Conservation (phyloP, 1,140 invertebrate genomes). For the Drosophila persimilis region DNA sequence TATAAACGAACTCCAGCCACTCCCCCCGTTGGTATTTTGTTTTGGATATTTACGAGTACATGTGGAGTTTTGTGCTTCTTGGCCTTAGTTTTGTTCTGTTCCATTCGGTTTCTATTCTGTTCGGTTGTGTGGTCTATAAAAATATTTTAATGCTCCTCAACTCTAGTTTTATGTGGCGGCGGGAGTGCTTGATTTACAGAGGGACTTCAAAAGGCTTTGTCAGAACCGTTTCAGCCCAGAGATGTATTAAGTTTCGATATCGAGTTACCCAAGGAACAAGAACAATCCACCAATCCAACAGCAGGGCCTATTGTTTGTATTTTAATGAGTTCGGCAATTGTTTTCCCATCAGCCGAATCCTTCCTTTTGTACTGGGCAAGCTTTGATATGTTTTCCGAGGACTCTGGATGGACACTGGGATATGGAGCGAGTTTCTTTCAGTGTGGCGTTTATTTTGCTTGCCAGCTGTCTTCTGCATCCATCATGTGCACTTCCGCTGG, state of each 20-base stretch:
- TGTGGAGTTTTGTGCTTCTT: constrained; percentile 27
- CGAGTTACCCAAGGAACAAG: constrained; percentile 44
- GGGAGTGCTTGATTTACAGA: constrained; percentile 49
- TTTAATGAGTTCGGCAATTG: constrained; percentile 72
- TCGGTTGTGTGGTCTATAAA: constrained; percentile 59
- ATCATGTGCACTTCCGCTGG: constrained; percentile 50
- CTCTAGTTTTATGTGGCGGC: constrained; percentile 19
- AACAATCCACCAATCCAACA: constrained; percentile 42
- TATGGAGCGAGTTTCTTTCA: constrained; percentile 12
- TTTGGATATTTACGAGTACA: constrained; percentile 35
- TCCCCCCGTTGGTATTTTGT: constrained; percentile 12
- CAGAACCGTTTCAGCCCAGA: constrained; percentile 44
- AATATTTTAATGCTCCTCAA: constrained; percentile 56
- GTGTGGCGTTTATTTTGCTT: constrained; percentile 26
- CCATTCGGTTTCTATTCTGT: constrained; percentile 21
- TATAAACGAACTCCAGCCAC: constrained; percentile 28
- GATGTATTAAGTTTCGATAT: constrained; percentile 72
- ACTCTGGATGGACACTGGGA: neutral
- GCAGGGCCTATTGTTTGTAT: constrained; percentile 53
- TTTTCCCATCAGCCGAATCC: constrained; percentile 10
- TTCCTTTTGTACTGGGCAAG: constrained; percentile 47
- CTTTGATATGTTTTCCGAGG: constrained; percentile 66
- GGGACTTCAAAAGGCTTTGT: constrained; percentile 56
- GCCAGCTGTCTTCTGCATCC: constrained; percentile 45
- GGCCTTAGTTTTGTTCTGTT: constrained; percentile 19